A percentile compares a stretch with the other conserved stretches of the same genome.
phyloP scores from a whole-genome alignment of 2,113 vertebrate genomes.

The Mellivora capensis region DNA sequence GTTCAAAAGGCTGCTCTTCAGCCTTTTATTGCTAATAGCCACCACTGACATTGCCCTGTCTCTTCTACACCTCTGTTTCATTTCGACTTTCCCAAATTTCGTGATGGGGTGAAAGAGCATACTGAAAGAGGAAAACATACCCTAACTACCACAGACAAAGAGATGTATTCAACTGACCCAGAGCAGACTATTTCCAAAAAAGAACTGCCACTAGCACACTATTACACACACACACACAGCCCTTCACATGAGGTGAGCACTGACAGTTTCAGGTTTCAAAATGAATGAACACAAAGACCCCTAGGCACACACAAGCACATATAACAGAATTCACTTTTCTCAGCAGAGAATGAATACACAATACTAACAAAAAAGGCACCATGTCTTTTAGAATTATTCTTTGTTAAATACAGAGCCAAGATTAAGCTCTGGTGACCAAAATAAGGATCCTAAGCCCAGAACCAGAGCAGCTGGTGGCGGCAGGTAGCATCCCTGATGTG shows the following conservation, averaged over 20 bases:
- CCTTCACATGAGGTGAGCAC: neutral
- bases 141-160: neutral
- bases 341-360: neutral
- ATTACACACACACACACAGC: accelerated
- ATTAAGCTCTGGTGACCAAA: neutral
- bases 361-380: neutral
- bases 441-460: neutral
- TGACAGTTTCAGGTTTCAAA: neutral
- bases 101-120: neutral
- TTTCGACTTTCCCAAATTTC: neutral
- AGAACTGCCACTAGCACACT: too few species aligned
- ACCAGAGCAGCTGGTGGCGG: neutral
- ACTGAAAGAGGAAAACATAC: neutral
- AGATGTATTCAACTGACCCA: neutral
- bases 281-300: neutral
- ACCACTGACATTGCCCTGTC: neutral
- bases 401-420: neutral
- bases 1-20: neutral
- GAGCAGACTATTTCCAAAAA: neutral
- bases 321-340: neutral
- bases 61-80: neutral
- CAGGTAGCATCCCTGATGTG: accelerated
- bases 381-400: neutral
- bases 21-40: neutral
- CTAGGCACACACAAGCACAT: neutral